Evolutionary conservation across 2,113 vertebrate species (phyloP).

Genomic region (Talpa occidentalis): DNA sequence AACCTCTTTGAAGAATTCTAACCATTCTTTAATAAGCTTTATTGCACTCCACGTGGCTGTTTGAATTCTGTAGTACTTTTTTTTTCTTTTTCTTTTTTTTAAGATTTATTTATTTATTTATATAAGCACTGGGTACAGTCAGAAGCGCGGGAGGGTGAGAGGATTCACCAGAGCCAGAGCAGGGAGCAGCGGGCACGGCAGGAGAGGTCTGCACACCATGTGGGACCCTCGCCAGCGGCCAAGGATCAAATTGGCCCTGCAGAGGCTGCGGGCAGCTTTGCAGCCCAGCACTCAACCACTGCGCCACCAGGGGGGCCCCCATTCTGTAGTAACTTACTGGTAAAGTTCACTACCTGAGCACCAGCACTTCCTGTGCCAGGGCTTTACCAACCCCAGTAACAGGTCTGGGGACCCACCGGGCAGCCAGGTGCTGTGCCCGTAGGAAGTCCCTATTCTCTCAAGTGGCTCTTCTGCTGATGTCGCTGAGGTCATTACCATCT

Average conservation of each 20-base stretch:
- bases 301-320: too few relatives aligned
- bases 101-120: too few relatives aligned
- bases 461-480: background rate
- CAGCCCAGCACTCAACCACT: too few relatives aligned
- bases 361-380: background rate
- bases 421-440: background rate
- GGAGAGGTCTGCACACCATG: too few relatives aligned
- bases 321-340: background rate
- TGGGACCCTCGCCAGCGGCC: too few relatives aligned
- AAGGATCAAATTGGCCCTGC: too few relatives aligned
- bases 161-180: too few relatives aligned
- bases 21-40: background rate
- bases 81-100: too few relatives aligned
- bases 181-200: too few relatives aligned
- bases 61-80: background rate
- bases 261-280: too few relatives aligned
- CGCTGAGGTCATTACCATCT: rapidly evolving
- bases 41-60: background rate
- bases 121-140: too few relatives aligned
- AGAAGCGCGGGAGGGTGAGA: too few relatives aligned
- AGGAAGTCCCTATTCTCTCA: background rate
- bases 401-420: background rate
- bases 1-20: background rate
- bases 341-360: background rate
- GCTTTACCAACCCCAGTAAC: background rate